Evolutionary conservation across 2,888 invertebrate genomes (phyloP).

Genomic region (Drosophila borealis): DNA sequence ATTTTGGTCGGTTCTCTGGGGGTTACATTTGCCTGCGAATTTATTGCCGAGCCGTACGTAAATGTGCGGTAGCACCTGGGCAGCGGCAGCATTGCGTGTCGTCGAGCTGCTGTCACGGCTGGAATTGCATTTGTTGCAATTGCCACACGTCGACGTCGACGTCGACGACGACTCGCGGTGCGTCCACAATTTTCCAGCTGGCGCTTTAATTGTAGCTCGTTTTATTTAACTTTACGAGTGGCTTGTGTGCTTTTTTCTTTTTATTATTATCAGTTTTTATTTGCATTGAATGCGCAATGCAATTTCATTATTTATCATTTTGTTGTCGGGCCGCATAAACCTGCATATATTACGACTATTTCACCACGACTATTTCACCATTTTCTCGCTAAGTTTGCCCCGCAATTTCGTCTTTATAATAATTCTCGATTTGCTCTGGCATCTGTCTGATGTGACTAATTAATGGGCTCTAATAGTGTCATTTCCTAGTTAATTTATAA

Average conservation of each 20-base stretch:
- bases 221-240: conserved; percentile 17
- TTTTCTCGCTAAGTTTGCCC: conserved; percentile 49
- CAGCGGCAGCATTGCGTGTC: conserved; percentile 49
- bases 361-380: conserved; percentile 46
- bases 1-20: neutral
- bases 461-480: conserved; percentile 41
- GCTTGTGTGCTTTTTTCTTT: conserved; percentile 6
- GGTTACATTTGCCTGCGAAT: conserved; percentile 7
- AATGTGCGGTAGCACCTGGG: conserved; percentile 39
- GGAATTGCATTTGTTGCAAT: conserved; percentile 60
- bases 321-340: conserved; percentile 21
- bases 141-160: conserved; percentile 31
- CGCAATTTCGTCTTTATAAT: conserved; percentile 35
- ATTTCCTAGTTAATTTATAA: conserved; percentile 58
- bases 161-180: conserved; percentile 26
- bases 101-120: conserved; percentile 54
- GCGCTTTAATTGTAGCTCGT: conserved; percentile 57
- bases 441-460: conserved; percentile 20
- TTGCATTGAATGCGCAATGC: conserved; percentile 63
- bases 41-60: conserved; percentile 25
- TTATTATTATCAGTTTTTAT: conserved; percentile 4
- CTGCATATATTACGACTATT: conserved; percentile 26
- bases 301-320: conserved; percentile 53
- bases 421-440: conserved; percentile 26
- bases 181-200: conserved; percentile 60